A percentile compares a stretch with the other conserved stretches of the same genome.
Conservation (phyloP, 2,888 invertebrate genomes). For the Standfussiana lucernea region DNA sequence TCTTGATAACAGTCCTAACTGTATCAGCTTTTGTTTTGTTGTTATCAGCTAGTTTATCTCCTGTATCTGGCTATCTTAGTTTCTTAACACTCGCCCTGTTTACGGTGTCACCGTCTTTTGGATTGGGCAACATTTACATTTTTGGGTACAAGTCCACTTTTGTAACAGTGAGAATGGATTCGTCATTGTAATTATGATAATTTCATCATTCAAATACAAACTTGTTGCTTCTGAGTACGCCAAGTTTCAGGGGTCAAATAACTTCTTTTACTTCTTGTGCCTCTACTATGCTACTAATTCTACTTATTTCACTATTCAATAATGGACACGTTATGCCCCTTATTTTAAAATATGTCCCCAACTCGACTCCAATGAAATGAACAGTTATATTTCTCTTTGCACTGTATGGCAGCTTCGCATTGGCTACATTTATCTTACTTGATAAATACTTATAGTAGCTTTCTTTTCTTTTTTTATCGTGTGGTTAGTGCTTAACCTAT, state of each 20-base stretch:
- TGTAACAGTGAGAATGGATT: conserved; percentile 56
- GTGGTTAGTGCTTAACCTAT: too few species aligned
- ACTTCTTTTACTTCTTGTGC: neutral
- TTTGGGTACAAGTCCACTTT: conserved; percentile 65
- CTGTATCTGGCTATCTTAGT: conserved; percentile 77
- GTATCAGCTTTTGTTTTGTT: conserved; percentile 58
- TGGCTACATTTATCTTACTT: neutral
- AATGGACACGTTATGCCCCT: neutral
- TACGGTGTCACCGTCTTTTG: conserved; percentile 71
- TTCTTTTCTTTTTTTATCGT: too few species aligned
- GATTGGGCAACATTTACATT: conserved; percentile 82
- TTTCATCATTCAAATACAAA: neutral
- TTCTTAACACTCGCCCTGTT: conserved; percentile 73
- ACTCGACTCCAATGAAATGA: neutral
- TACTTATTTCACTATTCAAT: neutral
- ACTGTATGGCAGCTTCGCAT: neutral
- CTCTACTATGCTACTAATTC: neutral
- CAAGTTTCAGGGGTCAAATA: neutral
- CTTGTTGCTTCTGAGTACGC: neutral
- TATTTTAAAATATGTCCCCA: neutral
- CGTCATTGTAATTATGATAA: conserved; percentile 39
- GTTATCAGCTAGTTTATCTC: conserved; percentile 74
- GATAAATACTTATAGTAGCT: too few species aligned
- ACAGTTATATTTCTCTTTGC: neutral
- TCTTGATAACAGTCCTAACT: conserved; percentile 40